phyloP scores from a whole-genome alignment of 2,888 invertebrate species.

The Chrysotoxum bicinctum region DNA sequence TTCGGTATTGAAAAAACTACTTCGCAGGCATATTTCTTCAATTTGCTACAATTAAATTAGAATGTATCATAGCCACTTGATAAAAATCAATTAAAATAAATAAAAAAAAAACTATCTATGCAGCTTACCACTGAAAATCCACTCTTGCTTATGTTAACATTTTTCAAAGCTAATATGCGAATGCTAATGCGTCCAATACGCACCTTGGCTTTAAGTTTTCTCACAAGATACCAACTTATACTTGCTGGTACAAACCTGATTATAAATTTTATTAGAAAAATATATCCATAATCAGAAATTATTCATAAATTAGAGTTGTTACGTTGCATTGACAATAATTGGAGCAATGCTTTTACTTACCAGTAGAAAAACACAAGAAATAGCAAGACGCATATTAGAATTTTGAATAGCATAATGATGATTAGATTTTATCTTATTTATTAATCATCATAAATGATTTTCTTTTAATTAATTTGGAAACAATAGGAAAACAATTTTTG shows the following conservation, averaged over 20 bases:
- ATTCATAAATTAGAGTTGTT: slow-evolving; percentile 36
- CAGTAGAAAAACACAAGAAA: slow-evolving; percentile 78
- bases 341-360: slow-evolving; percentile 73
- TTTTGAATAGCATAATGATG: slow-evolving; percentile 77
- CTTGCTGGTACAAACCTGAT: slow-evolving; percentile 89
- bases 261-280: slow-evolving; percentile 10
- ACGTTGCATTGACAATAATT: neutral
- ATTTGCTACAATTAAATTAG: slow-evolving; percentile 85
- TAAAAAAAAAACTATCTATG: neutral
- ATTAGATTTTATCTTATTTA: neutral
- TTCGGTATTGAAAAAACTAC: slow-evolving; percentile 94
- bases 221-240: slow-evolving; percentile 90
- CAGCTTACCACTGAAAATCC: slow-evolving; percentile 88
- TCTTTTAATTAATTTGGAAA: neutral
- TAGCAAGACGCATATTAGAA: slow-evolving; percentile 75
- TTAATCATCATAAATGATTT: neutral
- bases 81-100: slow-evolving; percentile 73
- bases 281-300: neutral
- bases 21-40: slow-evolving; percentile 91
- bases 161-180: slow-evolving; percentile 88
- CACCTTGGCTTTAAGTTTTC: slow-evolving; percentile 90
- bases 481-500: slow-evolving; percentile 39
- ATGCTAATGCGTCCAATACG: slow-evolving; percentile 92
- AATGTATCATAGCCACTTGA: neutral
- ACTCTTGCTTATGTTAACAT: slow-evolving; percentile 91